A percentile compares a stretch with the other conserved stretches of the same genome.
These are phyloP conservation scores for Cryptocephalus moraei DNA, from an alignment of 2,888 invertebrate species.

Conservation along the genomic window DNA sequence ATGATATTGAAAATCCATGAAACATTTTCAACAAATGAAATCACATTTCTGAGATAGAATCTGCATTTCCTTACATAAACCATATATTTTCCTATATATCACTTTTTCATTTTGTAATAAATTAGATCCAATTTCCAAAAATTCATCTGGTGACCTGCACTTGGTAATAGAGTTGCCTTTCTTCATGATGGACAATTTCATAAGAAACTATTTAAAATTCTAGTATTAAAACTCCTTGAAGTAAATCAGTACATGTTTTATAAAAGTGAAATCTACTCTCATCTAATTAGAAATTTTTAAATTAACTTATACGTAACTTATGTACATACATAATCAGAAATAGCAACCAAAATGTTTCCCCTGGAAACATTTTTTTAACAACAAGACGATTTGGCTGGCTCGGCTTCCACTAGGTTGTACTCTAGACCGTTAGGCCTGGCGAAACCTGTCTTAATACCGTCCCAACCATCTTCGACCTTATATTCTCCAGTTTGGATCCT, in stretches of 20 bases:
- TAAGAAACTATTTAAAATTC: neutral
- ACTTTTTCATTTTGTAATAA: too few relatives aligned
- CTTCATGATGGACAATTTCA: neutral
- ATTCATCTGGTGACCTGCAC: too few relatives aligned
- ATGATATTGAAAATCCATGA: too few relatives aligned
- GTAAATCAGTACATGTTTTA: slow-evolving; percentile 8
- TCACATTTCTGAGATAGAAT: too few relatives aligned
- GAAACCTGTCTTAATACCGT: slow-evolving; percentile 91
- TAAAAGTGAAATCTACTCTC: slow-evolving; percentile 15
- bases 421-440: slow-evolving; percentile 71
- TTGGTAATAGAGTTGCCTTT: too few relatives aligned
- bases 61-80: too few relatives aligned
- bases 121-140: too few relatives aligned
- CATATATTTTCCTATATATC: too few relatives aligned
- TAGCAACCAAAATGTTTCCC: slow-evolving; percentile 2
- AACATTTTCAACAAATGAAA: too few relatives aligned
- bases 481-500: slow-evolving; percentile 87
- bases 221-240: neutral
- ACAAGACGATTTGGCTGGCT: slow-evolving; percentile 81
- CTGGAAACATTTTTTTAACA: slow-evolving; percentile 47
- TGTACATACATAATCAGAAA: slow-evolving; percentile 11
- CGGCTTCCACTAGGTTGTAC: slow-evolving; percentile 79
- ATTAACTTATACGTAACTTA: slow-evolving; percentile 9
- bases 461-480: slow-evolving; percentile 91
- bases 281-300: slow-evolving; percentile 3